These are phyloP conservation scores for Isurus oxyrinchus DNA, from an alignment of 2,113 vertebrate species.

Conservation along the genomic window DNA sequence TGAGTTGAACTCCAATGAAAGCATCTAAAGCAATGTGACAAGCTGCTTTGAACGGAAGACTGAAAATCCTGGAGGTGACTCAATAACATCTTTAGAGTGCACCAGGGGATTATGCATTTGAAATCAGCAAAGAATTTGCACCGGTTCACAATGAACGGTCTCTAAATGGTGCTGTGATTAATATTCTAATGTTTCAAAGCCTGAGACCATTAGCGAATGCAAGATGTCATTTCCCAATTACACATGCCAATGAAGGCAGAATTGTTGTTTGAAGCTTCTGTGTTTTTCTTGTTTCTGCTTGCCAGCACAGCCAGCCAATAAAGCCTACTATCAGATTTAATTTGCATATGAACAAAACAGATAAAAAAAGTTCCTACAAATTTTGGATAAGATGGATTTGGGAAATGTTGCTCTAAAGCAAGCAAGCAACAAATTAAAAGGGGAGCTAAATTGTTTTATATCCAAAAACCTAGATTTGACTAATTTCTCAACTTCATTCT, in stretches of 20 bases:
- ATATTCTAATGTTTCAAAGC: conserved; percentile 50
- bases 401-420: neutral
- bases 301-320: neutral
- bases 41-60: conserved; percentile 53
- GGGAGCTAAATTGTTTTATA: neutral
- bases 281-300: neutral
- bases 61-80: conserved; percentile 45
- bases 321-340: neutral
- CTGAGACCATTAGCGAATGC: conserved; percentile 48
- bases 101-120: conserved; percentile 50
- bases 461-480: neutral
- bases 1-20: conserved; percentile 54
- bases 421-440: neutral
- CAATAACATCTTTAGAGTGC: conserved; percentile 58
- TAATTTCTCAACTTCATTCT: neutral
- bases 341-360: conserved; percentile 23
- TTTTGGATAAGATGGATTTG: neutral
- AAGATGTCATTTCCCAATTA: conserved; percentile 51
- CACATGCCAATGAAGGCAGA: conserved; percentile 47
- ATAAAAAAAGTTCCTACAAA: neutral
- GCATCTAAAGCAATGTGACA: conserved; percentile 50
- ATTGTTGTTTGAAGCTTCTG: neutral
- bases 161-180: conserved; percentile 55
- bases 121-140: conserved; percentile 55
- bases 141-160: conserved; percentile 56